Evolutionary conservation across 2,113 vertebrate species (phyloP).

Genomic region (Mustela lutreola): DNA sequence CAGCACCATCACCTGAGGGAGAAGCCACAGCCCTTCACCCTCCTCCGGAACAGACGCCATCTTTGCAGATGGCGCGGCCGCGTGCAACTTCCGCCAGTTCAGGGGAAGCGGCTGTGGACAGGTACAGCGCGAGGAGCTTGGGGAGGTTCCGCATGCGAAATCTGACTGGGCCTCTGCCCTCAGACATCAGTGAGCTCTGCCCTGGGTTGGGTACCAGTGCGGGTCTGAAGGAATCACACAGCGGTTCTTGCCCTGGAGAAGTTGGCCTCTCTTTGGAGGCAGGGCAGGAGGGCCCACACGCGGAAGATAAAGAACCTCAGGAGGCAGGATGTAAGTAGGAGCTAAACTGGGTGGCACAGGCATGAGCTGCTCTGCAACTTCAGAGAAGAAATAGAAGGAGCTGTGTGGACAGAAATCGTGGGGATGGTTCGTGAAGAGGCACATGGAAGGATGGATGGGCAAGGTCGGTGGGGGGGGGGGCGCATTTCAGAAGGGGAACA

Average conservation of each 20-base stretch:
- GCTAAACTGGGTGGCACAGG: not conserved
- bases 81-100: not conserved
- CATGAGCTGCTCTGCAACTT: not conserved
- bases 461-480: too few relatives aligned
- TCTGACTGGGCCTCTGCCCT: not conserved
- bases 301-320: not conserved
- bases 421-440: not conserved
- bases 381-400: not conserved
- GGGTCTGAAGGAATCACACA: not conserved
- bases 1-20: not conserved
- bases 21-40: not conserved
- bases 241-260: not conserved
- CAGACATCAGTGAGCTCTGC: too few relatives aligned
- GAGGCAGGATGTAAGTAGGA: not conserved
- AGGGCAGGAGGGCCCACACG: not conserved
- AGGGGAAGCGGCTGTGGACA: not conserved
- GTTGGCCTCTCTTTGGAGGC: not conserved
- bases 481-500: not conserved
- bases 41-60: not conserved
- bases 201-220: not conserved
- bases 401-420: not conserved
- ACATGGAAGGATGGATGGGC: not conserved
- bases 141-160: not conserved
- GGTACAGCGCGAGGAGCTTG: not conserved
- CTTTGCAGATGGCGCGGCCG: not conserved